Conservation (phyloP, 2,888 invertebrate genomes). For the Trissolcus brochymenae region DNA sequence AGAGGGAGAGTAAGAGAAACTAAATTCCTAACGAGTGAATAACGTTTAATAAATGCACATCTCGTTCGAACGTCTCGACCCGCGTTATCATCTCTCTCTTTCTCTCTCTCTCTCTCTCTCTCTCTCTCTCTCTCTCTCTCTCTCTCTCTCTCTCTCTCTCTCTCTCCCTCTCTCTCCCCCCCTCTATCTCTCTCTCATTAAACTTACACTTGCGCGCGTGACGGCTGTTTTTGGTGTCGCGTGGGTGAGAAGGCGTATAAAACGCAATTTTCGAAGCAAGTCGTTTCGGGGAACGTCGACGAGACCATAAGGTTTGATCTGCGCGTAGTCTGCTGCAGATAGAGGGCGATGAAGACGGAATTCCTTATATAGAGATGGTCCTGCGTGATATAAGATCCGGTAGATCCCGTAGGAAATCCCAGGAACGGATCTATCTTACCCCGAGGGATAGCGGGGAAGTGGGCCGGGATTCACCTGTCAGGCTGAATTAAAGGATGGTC, state of each 20-base stretch:
- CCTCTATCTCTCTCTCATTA: too few relatives aligned
- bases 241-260: background rate
- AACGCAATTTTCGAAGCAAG: slow-evolving; percentile 38
- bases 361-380: slow-evolving; percentile 75
- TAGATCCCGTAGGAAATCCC: slow-evolving; percentile 77
- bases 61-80: slow-evolving; percentile 47
- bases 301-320: slow-evolving; percentile 62
- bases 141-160: too few relatives aligned
- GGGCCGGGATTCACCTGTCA: slow-evolving; percentile 78
- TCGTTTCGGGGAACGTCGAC: slow-evolving; percentile 53
- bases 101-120: too few relatives aligned
- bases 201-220: slow-evolving; percentile 14
- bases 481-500: slow-evolving; percentile 80
- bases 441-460: slow-evolving; percentile 72
- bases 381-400: slow-evolving; percentile 75
- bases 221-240: slow-evolving; percentile 8
- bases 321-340: slow-evolving; percentile 50
- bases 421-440: slow-evolving; percentile 76
- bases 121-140: too few relatives aligned
- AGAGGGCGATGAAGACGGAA: slow-evolving; percentile 60
- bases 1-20: slow-evolving; percentile 24
- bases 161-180: too few relatives aligned
- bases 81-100: slow-evolving; percentile 40
- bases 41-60: slow-evolving; percentile 62
- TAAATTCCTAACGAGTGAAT: slow-evolving; percentile 59